Evolutionary conservation across 2,888 invertebrate species (phyloP).

Genomic region (Himalopsyche kuldschensis): DNA sequence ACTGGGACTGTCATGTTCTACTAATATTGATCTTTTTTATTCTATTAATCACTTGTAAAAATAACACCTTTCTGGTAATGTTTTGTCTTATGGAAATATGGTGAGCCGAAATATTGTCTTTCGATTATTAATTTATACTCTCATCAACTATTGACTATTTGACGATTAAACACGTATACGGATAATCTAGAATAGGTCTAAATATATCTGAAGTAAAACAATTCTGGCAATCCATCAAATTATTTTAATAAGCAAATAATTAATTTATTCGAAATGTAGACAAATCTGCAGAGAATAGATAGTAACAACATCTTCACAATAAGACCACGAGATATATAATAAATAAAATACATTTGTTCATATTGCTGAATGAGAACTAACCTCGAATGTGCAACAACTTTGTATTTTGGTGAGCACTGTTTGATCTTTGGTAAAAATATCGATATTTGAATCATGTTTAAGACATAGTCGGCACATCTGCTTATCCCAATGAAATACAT

Average conservation of each 20-base stretch:
- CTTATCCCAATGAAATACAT: not conserved
- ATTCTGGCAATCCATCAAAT: not conserved
- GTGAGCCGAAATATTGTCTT: too few species aligned
- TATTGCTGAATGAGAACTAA: not conserved
- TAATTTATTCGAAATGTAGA: too few species aligned
- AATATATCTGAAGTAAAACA: not conserved
- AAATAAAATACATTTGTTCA: not conserved
- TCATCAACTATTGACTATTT: not conserved
- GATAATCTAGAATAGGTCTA: not conserved
- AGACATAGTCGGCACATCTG: conserved; percentile 23
- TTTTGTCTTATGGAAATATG: not conserved
- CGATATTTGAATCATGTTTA: conserved; percentile 8
- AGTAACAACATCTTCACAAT: not conserved
- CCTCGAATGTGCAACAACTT: conserved; percentile 17
- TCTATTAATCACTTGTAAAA: not conserved
- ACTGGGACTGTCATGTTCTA: too few species aligned
- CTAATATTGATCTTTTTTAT: too few species aligned
- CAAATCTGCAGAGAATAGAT: too few species aligned
- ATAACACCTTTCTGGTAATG: not conserved
- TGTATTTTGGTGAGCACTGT: conserved; percentile 16
- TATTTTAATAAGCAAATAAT: not conserved
- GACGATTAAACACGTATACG: not conserved
- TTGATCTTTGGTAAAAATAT: conserved; percentile 13
- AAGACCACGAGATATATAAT: too few species aligned
- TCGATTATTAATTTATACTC: too few species aligned